These are phyloP conservation scores for Malthinus flaveolus DNA, from an alignment of 2,888 invertebrate genomes.

Conservation along the genomic window DNA sequence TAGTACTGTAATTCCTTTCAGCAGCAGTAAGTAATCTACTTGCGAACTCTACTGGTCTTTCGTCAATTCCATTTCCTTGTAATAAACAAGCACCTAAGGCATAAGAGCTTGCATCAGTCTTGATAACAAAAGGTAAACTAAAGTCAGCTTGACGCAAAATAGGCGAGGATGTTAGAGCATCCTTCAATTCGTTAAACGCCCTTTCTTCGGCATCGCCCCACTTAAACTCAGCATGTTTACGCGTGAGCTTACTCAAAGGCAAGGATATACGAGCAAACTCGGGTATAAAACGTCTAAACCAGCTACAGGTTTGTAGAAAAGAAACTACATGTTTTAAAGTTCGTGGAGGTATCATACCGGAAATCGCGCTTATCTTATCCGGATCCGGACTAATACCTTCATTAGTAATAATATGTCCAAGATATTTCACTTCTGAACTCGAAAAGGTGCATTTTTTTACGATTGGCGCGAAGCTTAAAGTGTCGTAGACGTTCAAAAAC, in stretches of 20 bases:
- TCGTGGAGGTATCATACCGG: no score
- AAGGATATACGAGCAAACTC: conserved; percentile 25
- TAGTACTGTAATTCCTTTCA: no score
- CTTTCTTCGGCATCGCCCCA: conserved; percentile 24
- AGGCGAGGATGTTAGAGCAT: conserved; percentile 31
- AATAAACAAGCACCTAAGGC: no score
- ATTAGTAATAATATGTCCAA: no score
- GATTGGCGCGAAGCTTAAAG: conserved; percentile 30
- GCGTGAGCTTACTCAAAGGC: conserved; percentile 24
- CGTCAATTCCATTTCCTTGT: no score
- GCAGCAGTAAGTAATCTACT: no score
- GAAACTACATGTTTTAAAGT: conserved; percentile 14
- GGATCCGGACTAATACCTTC: no score
- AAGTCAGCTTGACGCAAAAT: conserved; percentile 35
- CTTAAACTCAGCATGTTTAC: conserved; percentile 22
- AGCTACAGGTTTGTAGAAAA: conserved; percentile 28
- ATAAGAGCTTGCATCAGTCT: no score
- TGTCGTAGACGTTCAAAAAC: conserved; percentile 26
- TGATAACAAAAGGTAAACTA: no score
- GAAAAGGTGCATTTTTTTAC: no score
- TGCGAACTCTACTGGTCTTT: no score
- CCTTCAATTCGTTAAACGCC: conserved; percentile 33
- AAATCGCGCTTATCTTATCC: conserved; percentile 13
- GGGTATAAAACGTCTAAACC: conserved; percentile 30
- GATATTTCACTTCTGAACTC: no score